Percentiles rank a stretch among this genome's conserved stretches.
Conservation (phyloP, 2,113 vertebrate species). For the Notothenia rossii region DNA sequence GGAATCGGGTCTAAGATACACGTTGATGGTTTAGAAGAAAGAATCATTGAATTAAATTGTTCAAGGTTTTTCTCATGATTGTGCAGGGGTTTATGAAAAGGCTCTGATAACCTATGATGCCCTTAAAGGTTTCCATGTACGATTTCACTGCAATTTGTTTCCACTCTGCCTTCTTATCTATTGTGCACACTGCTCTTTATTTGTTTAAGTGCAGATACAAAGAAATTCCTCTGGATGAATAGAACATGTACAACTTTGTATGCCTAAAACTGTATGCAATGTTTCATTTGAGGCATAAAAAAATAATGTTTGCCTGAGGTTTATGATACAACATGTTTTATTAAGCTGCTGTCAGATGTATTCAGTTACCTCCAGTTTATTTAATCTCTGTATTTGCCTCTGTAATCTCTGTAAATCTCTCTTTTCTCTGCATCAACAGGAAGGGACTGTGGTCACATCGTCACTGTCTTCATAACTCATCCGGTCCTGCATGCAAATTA, state of each 20-base stretch:
- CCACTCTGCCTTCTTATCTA: slow-evolving; percentile 37
- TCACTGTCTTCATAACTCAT: slow-evolving; percentile 13
- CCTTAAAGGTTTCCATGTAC: slow-evolving; percentile 49
- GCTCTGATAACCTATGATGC: slow-evolving; percentile 39
- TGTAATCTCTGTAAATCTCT: slow-evolving; percentile 7
- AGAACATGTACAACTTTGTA: slow-evolving; percentile 9
- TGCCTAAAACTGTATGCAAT: neutral
- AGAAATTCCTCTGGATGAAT: slow-evolving; percentile 24
- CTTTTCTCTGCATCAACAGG: neutral
- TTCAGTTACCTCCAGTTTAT: neutral
- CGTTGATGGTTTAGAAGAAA: no score
- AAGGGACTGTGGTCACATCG: neutral
- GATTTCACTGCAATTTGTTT: slow-evolving; percentile 31
- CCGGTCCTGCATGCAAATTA: neutral
- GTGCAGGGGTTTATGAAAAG: slow-evolving; percentile 35
- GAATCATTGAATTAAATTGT: no score
- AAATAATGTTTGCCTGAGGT: neutral
- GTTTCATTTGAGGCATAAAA: neutral
- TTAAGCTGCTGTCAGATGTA: slow-evolving; percentile 1
- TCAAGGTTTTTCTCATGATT: slow-evolving; percentile 9
- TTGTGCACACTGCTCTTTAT: neutral
- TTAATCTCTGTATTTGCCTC: neutral
- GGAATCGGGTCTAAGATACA: no score
- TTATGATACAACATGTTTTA: neutral
- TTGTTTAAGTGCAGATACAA: slow-evolving; percentile 20